Base-by-base conservation (phyloP, 2,797 vertebrate genomes). In the Thripadectes ignobilis region DNA sequence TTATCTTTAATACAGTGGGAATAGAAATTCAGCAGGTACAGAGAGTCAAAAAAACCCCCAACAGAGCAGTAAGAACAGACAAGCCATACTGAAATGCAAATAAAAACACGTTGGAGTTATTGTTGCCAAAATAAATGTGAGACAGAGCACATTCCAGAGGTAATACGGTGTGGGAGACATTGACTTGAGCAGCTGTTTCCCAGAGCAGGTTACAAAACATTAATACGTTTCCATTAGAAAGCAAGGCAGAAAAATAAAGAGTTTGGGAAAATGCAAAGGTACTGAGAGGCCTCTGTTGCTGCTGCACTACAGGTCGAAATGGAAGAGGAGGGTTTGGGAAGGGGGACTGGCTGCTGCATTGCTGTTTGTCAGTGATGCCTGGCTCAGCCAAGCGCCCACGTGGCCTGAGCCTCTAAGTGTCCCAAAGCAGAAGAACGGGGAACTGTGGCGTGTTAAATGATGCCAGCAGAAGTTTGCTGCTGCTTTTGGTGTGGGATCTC, bases 121-220 rank as follows among this genome's bases (percentile, higher is more conserved):
- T 89, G 71, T 93, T 92, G 69, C 51, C 88, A 90, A 92, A 95
- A 92, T 58, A 94, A 88, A 58, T 49, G 2, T 57, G 95, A 77
- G 49, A 54, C 30, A 46, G 73, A 54, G 41, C 41, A n/a, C 82
- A 65, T 93, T 95, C 78, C 88, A 71, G 76, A 89, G 39, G 34
- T 24, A 26, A 23, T 34, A n/a, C 0, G 0, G 38, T 55, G 34
- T 20, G 66, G 71, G 30, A 91, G 26, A 45, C 0, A 0, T 27
- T 65, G 76, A 51, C 51, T 20, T 52, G 52, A 34, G 32, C 48
- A 79, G 75, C 67, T 29, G 57, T 32, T 61, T 75, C 68, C 17
- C 61, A 68, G 24, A 54, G 62, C 29, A 72, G 24, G 34, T 75
- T 85, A 52, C 58, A 68, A 84, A 93, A 62, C 39, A 48, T 29